Evolutionary conservation across 1,140 invertebrate species (phyloP).

Genomic region (Potamilus streckersoni): DNA sequence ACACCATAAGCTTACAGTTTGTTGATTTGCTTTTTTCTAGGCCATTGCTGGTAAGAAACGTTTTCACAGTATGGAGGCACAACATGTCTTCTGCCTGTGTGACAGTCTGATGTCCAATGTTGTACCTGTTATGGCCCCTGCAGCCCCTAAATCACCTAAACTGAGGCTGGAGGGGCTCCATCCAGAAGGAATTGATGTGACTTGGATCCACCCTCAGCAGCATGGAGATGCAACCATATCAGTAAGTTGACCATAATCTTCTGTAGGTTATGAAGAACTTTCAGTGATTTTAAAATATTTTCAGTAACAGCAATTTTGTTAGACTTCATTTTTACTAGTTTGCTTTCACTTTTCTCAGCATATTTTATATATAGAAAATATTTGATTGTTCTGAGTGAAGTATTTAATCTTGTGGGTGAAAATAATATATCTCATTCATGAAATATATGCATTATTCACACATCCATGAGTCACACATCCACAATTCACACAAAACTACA

Average conservation of each 20-base stretch:
- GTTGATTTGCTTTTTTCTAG: constrained; percentile 32
- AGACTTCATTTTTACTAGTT: too few relatives aligned
- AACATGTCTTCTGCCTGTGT: constrained; percentile 60
- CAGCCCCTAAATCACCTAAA: constrained; percentile 63
- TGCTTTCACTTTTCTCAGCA: background rate
- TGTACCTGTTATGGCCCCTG: constrained; percentile 60
- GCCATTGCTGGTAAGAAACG: constrained; percentile 57
- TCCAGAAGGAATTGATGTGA: constrained; percentile 64
- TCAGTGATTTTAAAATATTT: background rate
- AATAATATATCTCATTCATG: background rate
- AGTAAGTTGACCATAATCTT: constrained; percentile 42
- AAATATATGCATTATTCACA: too few relatives aligned
- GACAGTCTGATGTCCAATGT: constrained; percentile 64
- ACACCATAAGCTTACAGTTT: background rate
- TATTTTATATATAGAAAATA: background rate
- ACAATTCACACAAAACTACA: too few relatives aligned
- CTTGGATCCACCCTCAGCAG: constrained; percentile 66
- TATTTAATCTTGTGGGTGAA: too few relatives aligned
- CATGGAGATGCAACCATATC: constrained; percentile 65
- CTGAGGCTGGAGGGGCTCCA: constrained; percentile 62
- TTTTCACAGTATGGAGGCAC: constrained; percentile 43
- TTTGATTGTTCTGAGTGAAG: background rate
- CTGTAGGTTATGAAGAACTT: background rate
- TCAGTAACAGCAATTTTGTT: background rate
- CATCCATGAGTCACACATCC: too few relatives aligned